Percentiles rank a stretch among this genome's conserved stretches.
These are phyloP conservation scores for Hecatera dysodea DNA, from an alignment of 2,888 invertebrate species.

Conservation along the genomic window DNA sequence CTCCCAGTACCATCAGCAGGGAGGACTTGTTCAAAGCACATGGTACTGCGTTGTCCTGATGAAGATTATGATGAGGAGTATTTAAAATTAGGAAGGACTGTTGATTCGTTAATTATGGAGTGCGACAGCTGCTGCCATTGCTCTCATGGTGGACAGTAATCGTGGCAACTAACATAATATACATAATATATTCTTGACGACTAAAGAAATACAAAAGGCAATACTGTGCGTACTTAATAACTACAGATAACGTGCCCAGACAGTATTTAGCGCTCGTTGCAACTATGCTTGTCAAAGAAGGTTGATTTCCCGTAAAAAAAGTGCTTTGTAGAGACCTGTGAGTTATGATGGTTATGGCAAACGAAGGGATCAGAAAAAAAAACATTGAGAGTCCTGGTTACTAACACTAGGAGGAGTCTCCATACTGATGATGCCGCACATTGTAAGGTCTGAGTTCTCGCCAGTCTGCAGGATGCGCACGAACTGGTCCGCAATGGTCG, in stretches of 20 bases:
- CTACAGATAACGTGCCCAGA: neutral
- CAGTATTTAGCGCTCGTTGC: neutral
- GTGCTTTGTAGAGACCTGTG: neutral
- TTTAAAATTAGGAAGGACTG: neutral
- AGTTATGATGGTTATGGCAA: neutral
- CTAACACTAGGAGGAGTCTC: conserved; percentile 67
- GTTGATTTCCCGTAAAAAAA: neutral
- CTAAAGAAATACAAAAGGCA: neutral
- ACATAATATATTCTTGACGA: neutral
- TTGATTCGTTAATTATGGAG: neutral
- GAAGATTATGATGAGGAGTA: conserved; percentile 8
- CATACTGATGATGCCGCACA: conserved; percentile 77
- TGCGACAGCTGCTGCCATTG: neutral
- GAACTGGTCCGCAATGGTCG: conserved; percentile 80
- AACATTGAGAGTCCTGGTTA: neutral
- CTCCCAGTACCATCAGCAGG: conserved; percentile 76
- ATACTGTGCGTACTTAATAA: neutral
- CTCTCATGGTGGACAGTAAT: neutral
- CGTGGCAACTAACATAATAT: neutral
- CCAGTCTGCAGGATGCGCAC: conserved; percentile 76
- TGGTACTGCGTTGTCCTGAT: conserved; percentile 74
- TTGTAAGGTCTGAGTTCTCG: conserved; percentile 72
- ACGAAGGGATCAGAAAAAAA: too few species aligned
- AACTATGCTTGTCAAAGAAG: neutral
- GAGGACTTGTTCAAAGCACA: conserved; percentile 78